Evolutionary conservation across 2,797 vertebrate species (phyloP).

Genomic region (Acanthurus tractus): DNA sequence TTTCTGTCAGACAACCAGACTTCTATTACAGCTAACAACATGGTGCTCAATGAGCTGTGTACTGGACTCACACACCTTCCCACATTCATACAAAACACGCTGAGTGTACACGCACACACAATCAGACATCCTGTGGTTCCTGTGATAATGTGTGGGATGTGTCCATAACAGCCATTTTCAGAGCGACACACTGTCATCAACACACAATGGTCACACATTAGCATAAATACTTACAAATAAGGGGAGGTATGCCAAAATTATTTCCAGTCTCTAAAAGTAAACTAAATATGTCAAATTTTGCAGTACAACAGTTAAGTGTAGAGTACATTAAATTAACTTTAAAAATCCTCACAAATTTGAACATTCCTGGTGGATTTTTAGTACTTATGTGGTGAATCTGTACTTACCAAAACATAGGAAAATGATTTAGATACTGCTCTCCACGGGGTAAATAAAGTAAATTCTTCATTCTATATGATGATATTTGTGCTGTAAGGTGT

Average conservation of each 20-base stretch:
- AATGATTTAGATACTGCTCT: too few relatives aligned
- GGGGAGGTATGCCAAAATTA: neutral
- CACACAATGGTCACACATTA: constrained; percentile 18
- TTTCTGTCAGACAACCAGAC: constrained; percentile 38
- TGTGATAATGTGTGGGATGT: constrained; percentile 45
- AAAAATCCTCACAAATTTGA: too few relatives aligned
- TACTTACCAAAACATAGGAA: too few relatives aligned
- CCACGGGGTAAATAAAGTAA: too few relatives aligned
- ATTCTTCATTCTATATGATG: too few relatives aligned
- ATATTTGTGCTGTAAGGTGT: too few relatives aligned
- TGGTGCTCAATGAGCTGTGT: constrained; percentile 27
- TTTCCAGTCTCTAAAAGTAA: neutral
- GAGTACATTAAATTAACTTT: neutral
- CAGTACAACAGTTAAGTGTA: neutral
- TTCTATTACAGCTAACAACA: constrained; percentile 31
- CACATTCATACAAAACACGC: neutral
- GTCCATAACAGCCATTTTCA: too few relatives aligned
- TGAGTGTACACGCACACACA: constrained; percentile 12
- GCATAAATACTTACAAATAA: neutral
- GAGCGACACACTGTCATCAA: too few relatives aligned
- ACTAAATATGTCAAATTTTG: neutral
- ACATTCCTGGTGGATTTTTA: too few relatives aligned
- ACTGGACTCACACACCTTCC: constrained; percentile 11
- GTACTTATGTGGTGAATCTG: too few relatives aligned
- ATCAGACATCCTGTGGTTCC: constrained; percentile 22